Conservation (phyloP, 2,113 vertebrate species). For the Oplegnathus fasciatus region DNA sequence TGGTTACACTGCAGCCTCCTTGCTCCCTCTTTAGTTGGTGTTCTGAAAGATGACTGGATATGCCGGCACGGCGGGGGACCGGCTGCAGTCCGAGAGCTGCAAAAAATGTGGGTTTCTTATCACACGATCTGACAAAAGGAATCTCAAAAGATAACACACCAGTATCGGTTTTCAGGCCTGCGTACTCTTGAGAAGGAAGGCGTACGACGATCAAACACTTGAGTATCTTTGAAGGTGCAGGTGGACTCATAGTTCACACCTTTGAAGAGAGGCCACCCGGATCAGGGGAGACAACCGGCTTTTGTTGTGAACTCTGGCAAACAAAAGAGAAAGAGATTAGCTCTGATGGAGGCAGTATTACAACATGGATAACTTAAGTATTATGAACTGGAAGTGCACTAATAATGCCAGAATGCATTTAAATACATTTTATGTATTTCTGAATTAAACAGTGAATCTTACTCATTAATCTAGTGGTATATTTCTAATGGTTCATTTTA, state of each 20-base stretch:
- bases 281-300: conserved; percentile 61
- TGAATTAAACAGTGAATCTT: conserved; percentile 3
- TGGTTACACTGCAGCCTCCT: neutral
- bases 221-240: conserved; percentile 77
- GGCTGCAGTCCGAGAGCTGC: conserved; percentile 12
- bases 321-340: conserved; percentile 60
- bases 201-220: conserved; percentile 63
- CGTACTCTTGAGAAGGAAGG: conserved; percentile 42
- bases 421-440: neutral
- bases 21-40: conserved; percentile 23
- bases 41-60: conserved; percentile 19
- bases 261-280: conserved; percentile 62
- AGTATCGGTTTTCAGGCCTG: conserved; percentile 62
- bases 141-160: conserved; percentile 54
- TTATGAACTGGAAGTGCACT: neutral
- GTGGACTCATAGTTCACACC: conserved; percentile 67
- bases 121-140: conserved; percentile 60
- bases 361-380: conserved; percentile 11
- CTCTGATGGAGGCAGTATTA: conserved; percentile 31
- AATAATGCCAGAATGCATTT: neutral
- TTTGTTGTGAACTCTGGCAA: conserved; percentile 58
- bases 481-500: too few species aligned
- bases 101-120: conserved; percentile 39
- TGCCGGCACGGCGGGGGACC: conserved; percentile 14
- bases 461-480: neutral